These are phyloP conservation scores for Hyles euphorbiae DNA, from an alignment of 1,140 invertebrate species.

Conservation along the genomic window DNA sequence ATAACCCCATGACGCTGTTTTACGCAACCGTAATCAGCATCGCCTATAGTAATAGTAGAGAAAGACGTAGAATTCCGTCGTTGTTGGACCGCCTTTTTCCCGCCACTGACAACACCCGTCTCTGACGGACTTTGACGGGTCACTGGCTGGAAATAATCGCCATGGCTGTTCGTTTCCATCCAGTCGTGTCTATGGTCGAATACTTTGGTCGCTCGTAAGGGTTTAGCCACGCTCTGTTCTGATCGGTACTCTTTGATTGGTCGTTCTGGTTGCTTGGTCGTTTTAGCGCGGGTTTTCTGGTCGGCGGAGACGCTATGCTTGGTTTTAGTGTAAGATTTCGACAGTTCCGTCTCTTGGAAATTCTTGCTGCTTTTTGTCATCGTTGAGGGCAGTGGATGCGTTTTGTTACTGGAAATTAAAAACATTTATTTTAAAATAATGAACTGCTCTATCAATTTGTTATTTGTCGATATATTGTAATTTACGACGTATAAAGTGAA, in stretches of 20 bases:
- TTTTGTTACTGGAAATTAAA: constrained; percentile 36
- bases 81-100: constrained; percentile 47
- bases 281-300: constrained; percentile 41
- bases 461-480: no score
- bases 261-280: constrained; percentile 30
- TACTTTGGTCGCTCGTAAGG: constrained; percentile 43
- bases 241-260: constrained; percentile 50
- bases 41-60: constrained; percentile 55
- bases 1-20: constrained; percentile 61
- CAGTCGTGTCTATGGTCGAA: constrained; percentile 46
- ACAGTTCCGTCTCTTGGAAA: constrained; percentile 44
- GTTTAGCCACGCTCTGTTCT: constrained; percentile 45
- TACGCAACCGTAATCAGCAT: constrained; percentile 34
- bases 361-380: constrained; percentile 47
- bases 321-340: constrained; percentile 32
- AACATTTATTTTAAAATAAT: no score
- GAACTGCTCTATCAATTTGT: no score
- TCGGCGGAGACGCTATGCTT: constrained; percentile 53
- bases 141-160: constrained; percentile 47
- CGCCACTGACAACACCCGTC: constrained; percentile 28
- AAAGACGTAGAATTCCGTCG: constrained; percentile 62
- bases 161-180: constrained; percentile 43
- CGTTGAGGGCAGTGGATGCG: constrained; percentile 34
- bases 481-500: no score
- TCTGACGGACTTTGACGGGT: constrained; percentile 38